These are phyloP conservation scores for Cavia porcellus DNA, from an alignment of 2,113 vertebrate genomes.

Conservation along the genomic window DNA sequence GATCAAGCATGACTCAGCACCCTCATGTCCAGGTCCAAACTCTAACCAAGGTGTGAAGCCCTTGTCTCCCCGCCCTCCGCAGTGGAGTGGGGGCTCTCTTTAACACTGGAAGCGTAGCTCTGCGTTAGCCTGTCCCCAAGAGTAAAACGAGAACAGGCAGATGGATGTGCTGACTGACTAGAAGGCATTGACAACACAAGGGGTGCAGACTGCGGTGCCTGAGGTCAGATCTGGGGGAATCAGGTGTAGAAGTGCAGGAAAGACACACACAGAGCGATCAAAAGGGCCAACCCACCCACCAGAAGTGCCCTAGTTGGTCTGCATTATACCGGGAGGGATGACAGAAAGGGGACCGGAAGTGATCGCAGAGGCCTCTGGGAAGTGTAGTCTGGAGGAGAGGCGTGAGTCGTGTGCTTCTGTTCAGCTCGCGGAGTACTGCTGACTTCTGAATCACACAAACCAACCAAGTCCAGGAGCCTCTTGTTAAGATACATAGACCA, in stretches of 20 bases:
- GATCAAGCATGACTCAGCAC: not conserved
- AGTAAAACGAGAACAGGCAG: not conserved
- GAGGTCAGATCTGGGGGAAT: not conserved
- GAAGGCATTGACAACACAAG: not conserved
- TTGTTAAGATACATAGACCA: not conserved
- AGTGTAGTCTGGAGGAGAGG: not conserved
- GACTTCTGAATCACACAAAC: not conserved
- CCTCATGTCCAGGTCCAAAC: not conserved
- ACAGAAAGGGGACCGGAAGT: not conserved
- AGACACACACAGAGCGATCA: rapidly evolving
- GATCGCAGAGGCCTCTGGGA: constrained; percentile 10
- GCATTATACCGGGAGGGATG: rapidly evolving
- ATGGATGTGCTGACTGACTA: not conserved
- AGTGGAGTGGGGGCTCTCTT: not conserved
- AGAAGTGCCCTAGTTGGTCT: not conserved
- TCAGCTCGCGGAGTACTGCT: not conserved
- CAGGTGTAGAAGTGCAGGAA: rapidly evolving
- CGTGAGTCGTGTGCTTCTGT: not conserved
- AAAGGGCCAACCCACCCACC: not conserved
- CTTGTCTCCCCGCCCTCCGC: not conserved
- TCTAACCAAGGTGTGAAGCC: not conserved
- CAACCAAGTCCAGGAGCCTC: not conserved
- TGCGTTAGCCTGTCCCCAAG: not conserved
- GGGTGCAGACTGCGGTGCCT: not conserved
- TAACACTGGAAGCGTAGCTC: not conserved